Conservation (phyloP, 2,113 vertebrate genomes). For the Speoplatyrhinus poulsoni region DNA sequence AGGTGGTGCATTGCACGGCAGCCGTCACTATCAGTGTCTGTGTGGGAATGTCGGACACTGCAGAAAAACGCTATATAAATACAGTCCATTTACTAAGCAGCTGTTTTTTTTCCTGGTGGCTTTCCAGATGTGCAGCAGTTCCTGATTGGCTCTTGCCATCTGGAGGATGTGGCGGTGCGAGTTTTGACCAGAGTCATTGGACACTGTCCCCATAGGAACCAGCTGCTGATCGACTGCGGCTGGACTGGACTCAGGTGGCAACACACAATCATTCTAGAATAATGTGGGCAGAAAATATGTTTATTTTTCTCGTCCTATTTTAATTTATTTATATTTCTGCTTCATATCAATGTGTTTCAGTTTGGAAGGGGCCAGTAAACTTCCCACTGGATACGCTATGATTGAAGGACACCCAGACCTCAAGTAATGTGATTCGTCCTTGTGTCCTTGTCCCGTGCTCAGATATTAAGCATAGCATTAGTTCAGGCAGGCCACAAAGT, state of each 20-base stretch:
- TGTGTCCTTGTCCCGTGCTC: too few relatives aligned
- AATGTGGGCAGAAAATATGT: neutral
- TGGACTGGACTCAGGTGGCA: conserved; percentile 74
- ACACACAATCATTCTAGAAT: neutral
- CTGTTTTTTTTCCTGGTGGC: neutral
- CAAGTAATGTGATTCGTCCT: conserved; percentile 59
- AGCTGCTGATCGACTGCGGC: conserved; percentile 84
- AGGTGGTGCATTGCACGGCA: too few relatives aligned
- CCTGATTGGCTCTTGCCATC: conserved; percentile 79
- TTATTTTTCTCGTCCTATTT: neutral
- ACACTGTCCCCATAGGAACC: conserved; percentile 82
- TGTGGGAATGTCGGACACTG: neutral
- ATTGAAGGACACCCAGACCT: conserved; percentile 81
- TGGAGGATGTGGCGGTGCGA: conserved; percentile 80
- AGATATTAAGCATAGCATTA: too few relatives aligned
- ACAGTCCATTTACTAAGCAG: neutral
- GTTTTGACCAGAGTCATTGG: conserved; percentile 82
- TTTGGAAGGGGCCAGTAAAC: conserved; percentile 74
- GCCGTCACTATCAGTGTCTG: too few relatives aligned
- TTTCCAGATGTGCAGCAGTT: conserved; percentile 81
- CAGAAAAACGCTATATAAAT: neutral
- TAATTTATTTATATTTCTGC: neutral
- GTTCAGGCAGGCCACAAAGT: too few relatives aligned
- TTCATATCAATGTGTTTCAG: conserved; percentile 52
- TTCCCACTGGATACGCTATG: conserved; percentile 75